Evolutionary conservation across 35 echinoderm and acorn worm genomes (phyloP).

Genomic region (Diadema setosum): DNA sequence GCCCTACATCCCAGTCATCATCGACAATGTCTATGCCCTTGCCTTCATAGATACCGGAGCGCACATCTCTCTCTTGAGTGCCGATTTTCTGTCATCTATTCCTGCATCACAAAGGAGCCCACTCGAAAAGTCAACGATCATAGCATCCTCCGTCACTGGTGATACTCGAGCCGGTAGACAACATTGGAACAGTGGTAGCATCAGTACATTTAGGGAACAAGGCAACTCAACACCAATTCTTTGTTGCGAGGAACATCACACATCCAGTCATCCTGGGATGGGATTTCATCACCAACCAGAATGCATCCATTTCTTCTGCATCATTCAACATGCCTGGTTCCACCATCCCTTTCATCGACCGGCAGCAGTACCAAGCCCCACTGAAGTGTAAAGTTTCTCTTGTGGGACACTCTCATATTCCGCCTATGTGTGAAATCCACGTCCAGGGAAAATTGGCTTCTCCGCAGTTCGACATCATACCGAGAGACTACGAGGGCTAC

Average conservation of each 20-base stretch:
- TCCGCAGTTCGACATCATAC: not conserved
- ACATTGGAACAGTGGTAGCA: not conserved
- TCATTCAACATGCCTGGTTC: not conserved
- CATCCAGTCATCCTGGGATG: constrained; percentile 7
- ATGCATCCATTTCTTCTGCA: not conserved
- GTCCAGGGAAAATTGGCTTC: not conserved
- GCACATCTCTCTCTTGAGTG: not conserved
- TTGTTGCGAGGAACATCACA: not conserved
- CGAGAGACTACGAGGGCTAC: not conserved
- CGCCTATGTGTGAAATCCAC: not conserved
- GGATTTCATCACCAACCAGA: not conserved
- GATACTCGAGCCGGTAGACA: not conserved
- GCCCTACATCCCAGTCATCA: not conserved
- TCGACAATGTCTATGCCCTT: not conserved
- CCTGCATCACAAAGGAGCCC: not conserved
- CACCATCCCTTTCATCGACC: not conserved
- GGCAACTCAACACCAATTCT: not conserved
- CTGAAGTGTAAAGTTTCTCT: constrained; percentile 11
- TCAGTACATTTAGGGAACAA: not conserved
- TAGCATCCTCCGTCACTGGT: not conserved
- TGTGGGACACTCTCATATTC: not conserved
- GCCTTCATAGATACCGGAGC: constrained; percentile 1
- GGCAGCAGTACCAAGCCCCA: not conserved
- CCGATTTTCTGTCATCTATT: not conserved
- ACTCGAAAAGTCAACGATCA: not conserved